Base-by-base conservation (phyloP, 2,888 invertebrate genomes). In the Mimas tiliae region DNA sequence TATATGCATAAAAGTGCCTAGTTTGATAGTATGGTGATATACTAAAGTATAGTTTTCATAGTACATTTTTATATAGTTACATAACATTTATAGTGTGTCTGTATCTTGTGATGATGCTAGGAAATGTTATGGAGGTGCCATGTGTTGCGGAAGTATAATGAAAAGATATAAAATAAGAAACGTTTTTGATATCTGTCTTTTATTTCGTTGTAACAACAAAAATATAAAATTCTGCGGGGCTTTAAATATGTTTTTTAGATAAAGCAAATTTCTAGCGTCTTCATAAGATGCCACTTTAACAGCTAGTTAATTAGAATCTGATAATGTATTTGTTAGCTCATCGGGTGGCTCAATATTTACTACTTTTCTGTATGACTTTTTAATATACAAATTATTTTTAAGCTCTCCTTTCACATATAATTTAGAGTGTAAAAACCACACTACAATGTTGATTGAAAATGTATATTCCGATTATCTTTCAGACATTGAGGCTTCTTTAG, bases 1-100 rank as follows among this genome's bases (percentile, higher is more conserved):
- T 71, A 64, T 72, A 58, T 72, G 65, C 42, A 64, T 69, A 66
- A 64, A 78, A 77, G 75, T 80, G 78, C 80, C 79, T 80, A 77
- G 77, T 74, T 74, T 69, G 67, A 55, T 72, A 74, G 69, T 70
- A 51, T 50, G 50, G 66, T 65, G 68, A 72, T 69, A 70, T 68
- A 34, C 50, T 65, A 68, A 55, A 12, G 14, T 34, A 58, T 48
- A 33, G 58, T 64, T 67, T 66, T 66, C 62, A 64, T 66, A 68
- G 63, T 47, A 65, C 9, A 16, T 21, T 64, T 53, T 27, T 52
- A 64, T 53, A 47, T 64, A 47, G 53, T 47, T 45, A 45, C 11
- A 63, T 64, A 53, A 45, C 47, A 12, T 47, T 33, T 27, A 53
- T 53, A 64, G 33, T 45, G 16, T 21, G 21, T 14, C 11, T 27